Conservation (phyloP, 1,140 invertebrate species). For the Chrysomallon squamiferum region DNA sequence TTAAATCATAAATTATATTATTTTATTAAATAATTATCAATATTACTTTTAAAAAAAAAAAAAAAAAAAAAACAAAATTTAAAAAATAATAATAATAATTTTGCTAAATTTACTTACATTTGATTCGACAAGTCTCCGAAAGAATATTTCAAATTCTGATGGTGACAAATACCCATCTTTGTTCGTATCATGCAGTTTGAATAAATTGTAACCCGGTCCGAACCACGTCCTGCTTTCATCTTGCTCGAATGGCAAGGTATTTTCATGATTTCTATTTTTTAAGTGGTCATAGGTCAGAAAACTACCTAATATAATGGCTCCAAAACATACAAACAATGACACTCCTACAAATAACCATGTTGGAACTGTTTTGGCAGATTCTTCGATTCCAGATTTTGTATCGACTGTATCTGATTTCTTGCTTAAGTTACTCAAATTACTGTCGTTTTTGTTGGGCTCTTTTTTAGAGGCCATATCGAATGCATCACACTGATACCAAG, state of each 20-base stretch:
- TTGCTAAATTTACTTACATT: constrained; percentile 7
- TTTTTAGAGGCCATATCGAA: too few relatives aligned
- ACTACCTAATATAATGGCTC: neutral
- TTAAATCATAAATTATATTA: too few relatives aligned
- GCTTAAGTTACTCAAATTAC: too few relatives aligned
- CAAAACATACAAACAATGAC: neutral
- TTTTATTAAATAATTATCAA: too few relatives aligned
- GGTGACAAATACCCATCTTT: constrained; percentile 45
- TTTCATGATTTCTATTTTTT: neutral
- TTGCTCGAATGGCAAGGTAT: constrained; percentile 11
- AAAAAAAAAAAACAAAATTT: too few relatives aligned
- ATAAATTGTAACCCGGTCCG: constrained; percentile 40
- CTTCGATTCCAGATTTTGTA: neutral
- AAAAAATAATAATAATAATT: too few relatives aligned
- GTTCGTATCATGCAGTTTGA: constrained; percentile 43
- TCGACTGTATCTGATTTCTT: neutral
- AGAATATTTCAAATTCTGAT: constrained; percentile 44
- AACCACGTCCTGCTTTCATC: too few relatives aligned
- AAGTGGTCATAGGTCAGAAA: neutral
- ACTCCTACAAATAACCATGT: neutral
- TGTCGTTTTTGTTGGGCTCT: too few relatives aligned
- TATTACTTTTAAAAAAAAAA: too few relatives aligned
- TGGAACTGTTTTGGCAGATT: too few relatives aligned
- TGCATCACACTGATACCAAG: too few relatives aligned
- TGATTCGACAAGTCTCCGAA: constrained; percentile 2